Percentiles rank a stretch among this genome's conserved stretches.
Evolutionary conservation across 2,797 vertebrate genomes (phyloP).

Genomic region (Astyanax mexicanus): DNA sequence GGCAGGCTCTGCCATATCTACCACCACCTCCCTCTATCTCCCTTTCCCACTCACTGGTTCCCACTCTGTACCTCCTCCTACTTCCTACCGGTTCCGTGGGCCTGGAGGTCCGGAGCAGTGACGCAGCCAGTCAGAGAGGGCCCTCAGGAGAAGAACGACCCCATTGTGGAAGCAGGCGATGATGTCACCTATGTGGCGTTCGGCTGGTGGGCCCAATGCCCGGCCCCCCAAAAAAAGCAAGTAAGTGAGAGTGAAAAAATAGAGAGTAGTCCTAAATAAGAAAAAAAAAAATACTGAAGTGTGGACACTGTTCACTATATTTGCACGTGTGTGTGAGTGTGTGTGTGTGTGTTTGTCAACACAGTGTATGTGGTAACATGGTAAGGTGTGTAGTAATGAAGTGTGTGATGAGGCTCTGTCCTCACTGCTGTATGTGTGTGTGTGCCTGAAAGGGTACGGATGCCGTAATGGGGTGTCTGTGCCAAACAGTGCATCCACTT

Average conservation of each 20-base stretch:
- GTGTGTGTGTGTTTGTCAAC: slow-evolving; percentile 6
- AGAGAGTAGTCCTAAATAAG: background rate
- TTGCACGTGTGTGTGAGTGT: slow-evolving; percentile 23
- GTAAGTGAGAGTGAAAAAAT: slow-evolving; percentile 17
- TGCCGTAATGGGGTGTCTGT: slow-evolving; percentile 34
- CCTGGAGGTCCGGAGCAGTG: slow-evolving; percentile 73
- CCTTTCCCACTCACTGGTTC: slow-evolving; percentile 8
- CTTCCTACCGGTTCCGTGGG: slow-evolving; percentile 49
- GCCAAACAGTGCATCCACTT: slow-evolving; percentile 50
- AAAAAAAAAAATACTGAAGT: slow-evolving; percentile 13
- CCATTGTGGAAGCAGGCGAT: slow-evolving; percentile 80
- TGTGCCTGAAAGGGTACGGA: slow-evolving; percentile 28
- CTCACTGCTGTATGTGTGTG: background rate
- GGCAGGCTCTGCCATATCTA: slow-evolving; percentile 27
- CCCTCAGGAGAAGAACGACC: slow-evolving; percentile 85
- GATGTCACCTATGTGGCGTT: slow-evolving; percentile 86
- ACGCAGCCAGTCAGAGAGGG: slow-evolving; percentile 72
- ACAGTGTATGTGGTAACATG: slow-evolving; percentile 22
- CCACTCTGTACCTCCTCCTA: slow-evolving; percentile 56
- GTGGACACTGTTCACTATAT: slow-evolving; percentile 15
- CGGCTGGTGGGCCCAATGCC: slow-evolving; percentile 53
- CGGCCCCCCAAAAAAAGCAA: slow-evolving; percentile 29
- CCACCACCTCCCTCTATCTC: slow-evolving; percentile 63
- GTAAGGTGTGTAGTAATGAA: background rate
- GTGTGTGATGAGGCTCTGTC: background rate